phyloP scores from a whole-genome alignment of 2,113 vertebrate genomes.

The Peucedramus taeniatus region DNA sequence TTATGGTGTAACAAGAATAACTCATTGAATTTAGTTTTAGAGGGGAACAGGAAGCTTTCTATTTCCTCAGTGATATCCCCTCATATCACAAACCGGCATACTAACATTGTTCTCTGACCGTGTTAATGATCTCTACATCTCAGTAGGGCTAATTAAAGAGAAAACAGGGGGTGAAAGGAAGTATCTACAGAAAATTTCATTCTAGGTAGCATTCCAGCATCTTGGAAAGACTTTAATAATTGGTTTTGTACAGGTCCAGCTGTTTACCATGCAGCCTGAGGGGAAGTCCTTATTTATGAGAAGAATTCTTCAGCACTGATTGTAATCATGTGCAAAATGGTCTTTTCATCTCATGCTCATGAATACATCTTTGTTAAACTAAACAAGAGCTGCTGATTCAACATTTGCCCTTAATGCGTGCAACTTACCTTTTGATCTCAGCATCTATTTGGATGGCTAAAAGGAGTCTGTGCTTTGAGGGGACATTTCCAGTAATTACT shows the following conservation, averaged over 20 bases:
- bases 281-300: neutral
- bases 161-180: neutral
- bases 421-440: conserved; percentile 56
- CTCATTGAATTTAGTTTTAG: neutral
- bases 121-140: neutral
- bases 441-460: neutral
- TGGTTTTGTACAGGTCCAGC: neutral
- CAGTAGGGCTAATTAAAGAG: neutral
- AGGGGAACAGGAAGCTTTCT: neutral
- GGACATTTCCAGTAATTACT: neutral
- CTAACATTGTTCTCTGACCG: neutral
- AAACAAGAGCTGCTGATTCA: neutral
- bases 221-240: neutral
- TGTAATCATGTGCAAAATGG: neutral
- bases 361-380: conserved; percentile 3
- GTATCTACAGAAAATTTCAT: neutral
- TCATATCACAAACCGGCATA: neutral
- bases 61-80: neutral
- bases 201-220: neutral
- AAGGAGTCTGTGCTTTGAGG: neutral
- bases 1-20: neutral
- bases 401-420: neutral
- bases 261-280: neutral
- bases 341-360: conserved; percentile 29
- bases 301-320: neutral